phyloP scores from a whole-genome alignment of 1,140 invertebrate species.

The Globodera rostochiensis region DNA sequence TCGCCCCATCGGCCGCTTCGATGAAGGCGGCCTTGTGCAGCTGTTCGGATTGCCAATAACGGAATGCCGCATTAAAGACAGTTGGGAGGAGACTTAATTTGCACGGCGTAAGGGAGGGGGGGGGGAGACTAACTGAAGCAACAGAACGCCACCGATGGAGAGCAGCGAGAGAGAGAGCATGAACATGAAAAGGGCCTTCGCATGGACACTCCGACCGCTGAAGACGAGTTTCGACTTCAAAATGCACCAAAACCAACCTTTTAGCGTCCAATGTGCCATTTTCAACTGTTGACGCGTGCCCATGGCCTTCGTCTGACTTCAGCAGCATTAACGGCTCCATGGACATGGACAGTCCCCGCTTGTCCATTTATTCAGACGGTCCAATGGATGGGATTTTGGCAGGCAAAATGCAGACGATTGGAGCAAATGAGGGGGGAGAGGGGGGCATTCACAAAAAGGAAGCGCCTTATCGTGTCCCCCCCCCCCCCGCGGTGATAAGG shows the following conservation, averaged over 20 bases:
- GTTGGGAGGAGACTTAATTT: neutral
- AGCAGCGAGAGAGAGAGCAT: neutral
- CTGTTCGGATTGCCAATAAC: neutral
- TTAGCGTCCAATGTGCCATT: neutral
- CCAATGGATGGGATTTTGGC: no score
- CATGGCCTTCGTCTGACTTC: neutral
- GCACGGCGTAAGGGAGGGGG: neutral
- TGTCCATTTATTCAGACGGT: neutral
- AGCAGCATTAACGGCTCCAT: neutral
- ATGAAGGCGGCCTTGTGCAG: neutral
- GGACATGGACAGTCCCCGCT: neutral
- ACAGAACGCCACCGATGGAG: neutral
- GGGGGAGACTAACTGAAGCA: neutral
- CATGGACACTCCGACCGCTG: neutral
- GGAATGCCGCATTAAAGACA: neutral
- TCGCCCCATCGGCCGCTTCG: neutral
- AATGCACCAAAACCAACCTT: neutral
- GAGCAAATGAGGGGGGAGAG: neutral
- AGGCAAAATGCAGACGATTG: neutral
- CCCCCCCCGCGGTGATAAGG: no score
- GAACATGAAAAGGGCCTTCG: neutral
- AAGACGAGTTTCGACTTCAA: neutral
- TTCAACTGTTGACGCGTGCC: neutral
- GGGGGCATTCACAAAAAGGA: no score
- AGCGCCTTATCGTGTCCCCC: no score